Evolutionary conservation across 1,140 invertebrate species (phyloP).

Genomic region (Ephestia elutella): DNA sequence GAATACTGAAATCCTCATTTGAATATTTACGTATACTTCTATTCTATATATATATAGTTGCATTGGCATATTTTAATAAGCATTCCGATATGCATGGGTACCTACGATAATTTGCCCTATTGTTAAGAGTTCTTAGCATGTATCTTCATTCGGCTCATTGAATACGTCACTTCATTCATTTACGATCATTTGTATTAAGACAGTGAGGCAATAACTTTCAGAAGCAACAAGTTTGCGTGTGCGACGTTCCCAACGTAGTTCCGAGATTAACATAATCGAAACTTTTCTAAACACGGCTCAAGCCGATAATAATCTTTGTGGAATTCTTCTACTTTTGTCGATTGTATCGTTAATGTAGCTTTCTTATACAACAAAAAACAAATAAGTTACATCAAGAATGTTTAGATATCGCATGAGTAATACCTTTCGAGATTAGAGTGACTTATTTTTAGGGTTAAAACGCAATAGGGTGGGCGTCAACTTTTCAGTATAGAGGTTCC

Average conservation of each 20-base stretch:
- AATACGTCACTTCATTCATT: not conserved
- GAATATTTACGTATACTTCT: too few species aligned
- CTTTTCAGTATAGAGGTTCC: conserved; percentile 30
- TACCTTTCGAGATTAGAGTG: conserved; percentile 15
- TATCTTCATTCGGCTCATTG: not conserved
- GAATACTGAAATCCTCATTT: not conserved
- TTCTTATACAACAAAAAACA: not conserved
- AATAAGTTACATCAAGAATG: conserved; percentile 2
- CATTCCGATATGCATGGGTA: too few species aligned
- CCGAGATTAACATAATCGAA: conserved; percentile 52
- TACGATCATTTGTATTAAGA: conserved; percentile 9
- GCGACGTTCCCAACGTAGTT: conserved; percentile 21
- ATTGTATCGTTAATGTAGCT: conserved; percentile 6
- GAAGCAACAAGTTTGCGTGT: conserved; percentile 66
- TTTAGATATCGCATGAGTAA: conserved; percentile 8
- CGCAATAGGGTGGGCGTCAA: conserved; percentile 27
- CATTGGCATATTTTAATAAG: too few species aligned
- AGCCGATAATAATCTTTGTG: conserved; percentile 28
- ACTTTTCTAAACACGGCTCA: conserved; percentile 40
- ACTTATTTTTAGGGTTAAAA: conserved; percentile 17
- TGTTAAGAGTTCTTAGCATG: too few species aligned
- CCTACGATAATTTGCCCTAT: too few species aligned
- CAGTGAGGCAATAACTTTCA: conserved; percentile 18
- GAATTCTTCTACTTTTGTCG: conserved; percentile 11
- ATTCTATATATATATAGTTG: too few species aligned